phyloP scores from a whole-genome alignment of 2,888 invertebrate genomes.

The Heliconius charithonia region DNA sequence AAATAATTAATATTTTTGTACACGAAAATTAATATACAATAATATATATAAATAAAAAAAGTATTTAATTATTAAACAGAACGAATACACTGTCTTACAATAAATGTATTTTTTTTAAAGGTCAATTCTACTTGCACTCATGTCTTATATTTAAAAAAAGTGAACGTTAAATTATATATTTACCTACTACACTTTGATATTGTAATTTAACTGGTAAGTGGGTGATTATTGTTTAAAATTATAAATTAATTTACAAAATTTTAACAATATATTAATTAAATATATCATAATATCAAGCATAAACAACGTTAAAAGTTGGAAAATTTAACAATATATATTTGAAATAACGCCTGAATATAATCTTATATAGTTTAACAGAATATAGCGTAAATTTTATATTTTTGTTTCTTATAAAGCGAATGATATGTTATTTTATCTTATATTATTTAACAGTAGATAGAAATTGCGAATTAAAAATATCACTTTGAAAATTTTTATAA shows the following conservation, averaged over 20 bases:
- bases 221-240: not conserved
- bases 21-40: not conserved
- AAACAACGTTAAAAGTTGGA: conserved; percentile 31
- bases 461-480: conserved; percentile 67
- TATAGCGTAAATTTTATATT: conserved; percentile 49
- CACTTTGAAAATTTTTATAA: conserved; percentile 60
- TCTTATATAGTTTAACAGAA: conserved; percentile 50
- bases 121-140: not conserved
- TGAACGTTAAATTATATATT: not conserved
- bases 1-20: not conserved
- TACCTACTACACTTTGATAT: not conserved
- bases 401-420: conserved; percentile 81
- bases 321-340: conserved; percentile 43
- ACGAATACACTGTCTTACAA: not conserved
- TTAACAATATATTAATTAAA: not conserved
- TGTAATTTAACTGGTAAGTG: conserved; percentile 6
- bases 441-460: conserved; percentile 55
- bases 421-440: conserved; percentile 81
- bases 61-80: not conserved
- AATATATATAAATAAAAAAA: not conserved
- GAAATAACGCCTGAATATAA: conserved; percentile 40
- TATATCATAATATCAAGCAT: conserved; percentile 20
- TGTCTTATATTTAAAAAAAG: not conserved
- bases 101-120: not conserved
- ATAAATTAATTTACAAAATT: not conserved